Evolutionary conservation across 1,140 invertebrate species (phyloP), one percentile per base, ranked within the genome.

Genomic region (Bombus consobrinus): DNA sequence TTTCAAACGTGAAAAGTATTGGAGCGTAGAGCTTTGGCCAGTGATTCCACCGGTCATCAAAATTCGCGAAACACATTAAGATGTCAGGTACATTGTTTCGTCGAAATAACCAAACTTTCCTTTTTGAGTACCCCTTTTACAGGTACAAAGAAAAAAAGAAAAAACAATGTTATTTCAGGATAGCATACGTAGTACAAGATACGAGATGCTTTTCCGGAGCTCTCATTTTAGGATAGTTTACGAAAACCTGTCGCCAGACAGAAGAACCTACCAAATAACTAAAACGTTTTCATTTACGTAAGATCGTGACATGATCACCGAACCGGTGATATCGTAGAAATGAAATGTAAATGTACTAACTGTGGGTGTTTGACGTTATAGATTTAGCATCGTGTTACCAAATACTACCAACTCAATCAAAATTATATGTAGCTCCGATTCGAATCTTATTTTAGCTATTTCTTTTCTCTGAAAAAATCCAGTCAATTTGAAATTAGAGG

Each of bases 121-220:
- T 91, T 91, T 90, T 90, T 83, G 75, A 88, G 91, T 93, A 93
- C 92, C 92, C 92, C 90, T 89, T 93, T 89, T 93, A 93, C 92
- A 93, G 92, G 92, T 93, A 93, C 91, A 86, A 47, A 83, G 64
- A 83, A 76, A 64, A 59, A 57, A 59, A n/a, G 13, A 57, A 59
- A 62, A 62, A n/a, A n/a, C 9, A 69, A 85, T 87, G 73, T 83
- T 83, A 87, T 85, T 88, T 88, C 87, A 88, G 69, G 72, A 77
- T 83, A 79, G 66, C 57, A 87, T 72, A 83, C 73, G 76, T 82
- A 86, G 89, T 90, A 88, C 83, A 88, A 90, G 83, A 88, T 53
- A 83, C 83, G 83, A 90, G 87, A 84, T 76, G 89, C 82, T 87
- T 86, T 88, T 73, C 82, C 69, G 68, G 71, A 88, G 73, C 85